These are phyloP conservation scores for Pristis pectinata DNA, from an alignment of 2,797 vertebrate genomes.

Conservation along the genomic window DNA sequence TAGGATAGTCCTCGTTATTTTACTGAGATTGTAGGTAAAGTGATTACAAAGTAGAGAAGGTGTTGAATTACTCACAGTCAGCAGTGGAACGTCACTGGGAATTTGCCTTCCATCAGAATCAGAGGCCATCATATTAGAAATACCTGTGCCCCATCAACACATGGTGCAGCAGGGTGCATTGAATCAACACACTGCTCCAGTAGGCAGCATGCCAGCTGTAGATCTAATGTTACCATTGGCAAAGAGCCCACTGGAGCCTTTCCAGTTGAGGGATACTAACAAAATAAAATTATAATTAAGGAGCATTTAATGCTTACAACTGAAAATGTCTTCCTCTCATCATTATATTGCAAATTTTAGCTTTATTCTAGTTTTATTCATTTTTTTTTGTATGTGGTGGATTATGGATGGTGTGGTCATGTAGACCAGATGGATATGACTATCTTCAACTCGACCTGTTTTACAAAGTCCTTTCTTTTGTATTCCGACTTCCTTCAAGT, in stretches of 20 bases:
- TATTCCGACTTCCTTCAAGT: neutral
- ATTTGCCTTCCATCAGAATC: neutral
- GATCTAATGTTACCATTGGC: conserved; percentile 18
- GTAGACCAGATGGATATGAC: too few species aligned
- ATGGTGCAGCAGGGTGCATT: neutral
- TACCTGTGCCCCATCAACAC: neutral
- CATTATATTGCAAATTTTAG: neutral
- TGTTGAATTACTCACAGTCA: neutral
- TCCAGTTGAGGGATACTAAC: conserved; percentile 24
- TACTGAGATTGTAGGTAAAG: neutral
- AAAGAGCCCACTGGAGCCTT: neutral
- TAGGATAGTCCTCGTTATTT: neutral
- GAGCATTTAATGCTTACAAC: neutral
- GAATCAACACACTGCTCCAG: neutral
- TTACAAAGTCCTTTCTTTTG: neutral
- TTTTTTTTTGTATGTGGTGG: neutral
- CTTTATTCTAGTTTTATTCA: neutral
- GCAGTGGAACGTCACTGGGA: neutral
- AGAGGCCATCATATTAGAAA: neutral
- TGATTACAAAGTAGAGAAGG: neutral
- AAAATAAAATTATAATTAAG: conserved; percentile 1
- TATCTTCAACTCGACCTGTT: too few species aligned
- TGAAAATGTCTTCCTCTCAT: neutral
- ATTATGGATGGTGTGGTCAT: too few species aligned
- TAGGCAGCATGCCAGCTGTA: conserved; percentile 1